These are phyloP conservation scores for Chaetoderma sp. DNA, from an alignment of 2,888 invertebrate species.

Conservation along the genomic window DNA sequence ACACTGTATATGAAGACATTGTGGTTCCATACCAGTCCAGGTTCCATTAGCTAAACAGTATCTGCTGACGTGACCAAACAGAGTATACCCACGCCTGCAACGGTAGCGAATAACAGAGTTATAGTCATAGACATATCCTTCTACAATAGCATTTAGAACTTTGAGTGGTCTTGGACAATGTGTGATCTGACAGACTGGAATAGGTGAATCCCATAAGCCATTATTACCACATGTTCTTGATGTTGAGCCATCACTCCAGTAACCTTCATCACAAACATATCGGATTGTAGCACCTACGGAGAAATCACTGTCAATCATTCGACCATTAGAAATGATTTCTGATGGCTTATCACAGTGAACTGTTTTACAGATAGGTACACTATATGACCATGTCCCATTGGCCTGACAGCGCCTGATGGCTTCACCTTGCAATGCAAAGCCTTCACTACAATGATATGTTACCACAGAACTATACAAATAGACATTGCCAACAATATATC, in stretches of 20 bases:
- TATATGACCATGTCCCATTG: constrained; percentile 41
- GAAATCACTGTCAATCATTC: constrained; percentile 55
- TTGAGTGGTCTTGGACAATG: constrained; percentile 45
- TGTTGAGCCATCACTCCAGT: constrained; percentile 37
- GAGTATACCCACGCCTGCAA: constrained; percentile 89
- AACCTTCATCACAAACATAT: constrained; percentile 58
- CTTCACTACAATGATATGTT: constrained; percentile 30
- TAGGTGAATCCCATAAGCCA: constrained; percentile 54
- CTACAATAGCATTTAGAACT: constrained; percentile 42
- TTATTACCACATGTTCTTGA: constrained; percentile 46
- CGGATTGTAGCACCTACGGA: constrained; percentile 48
- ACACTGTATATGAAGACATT: constrained; percentile 52
- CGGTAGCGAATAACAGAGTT: constrained; percentile 59
- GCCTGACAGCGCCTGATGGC: constrained; percentile 36
- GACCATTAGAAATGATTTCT: constrained; percentile 69
- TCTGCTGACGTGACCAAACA: constrained; percentile 87
- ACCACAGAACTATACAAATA: background rate
- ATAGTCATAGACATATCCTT: constrained; percentile 43
- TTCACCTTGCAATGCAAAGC: constrained; percentile 43
- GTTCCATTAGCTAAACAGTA: constrained; percentile 70
- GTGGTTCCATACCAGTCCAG: constrained; percentile 55
- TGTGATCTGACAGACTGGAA: constrained; percentile 54
- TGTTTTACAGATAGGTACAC: constrained; percentile 36
- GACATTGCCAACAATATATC: background rate
- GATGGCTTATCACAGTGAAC: constrained; percentile 48